These are phyloP conservation scores for Oceanodroma tethys DNA, from an alignment of 2,113 vertebrate genomes.

Conservation along the genomic window DNA sequence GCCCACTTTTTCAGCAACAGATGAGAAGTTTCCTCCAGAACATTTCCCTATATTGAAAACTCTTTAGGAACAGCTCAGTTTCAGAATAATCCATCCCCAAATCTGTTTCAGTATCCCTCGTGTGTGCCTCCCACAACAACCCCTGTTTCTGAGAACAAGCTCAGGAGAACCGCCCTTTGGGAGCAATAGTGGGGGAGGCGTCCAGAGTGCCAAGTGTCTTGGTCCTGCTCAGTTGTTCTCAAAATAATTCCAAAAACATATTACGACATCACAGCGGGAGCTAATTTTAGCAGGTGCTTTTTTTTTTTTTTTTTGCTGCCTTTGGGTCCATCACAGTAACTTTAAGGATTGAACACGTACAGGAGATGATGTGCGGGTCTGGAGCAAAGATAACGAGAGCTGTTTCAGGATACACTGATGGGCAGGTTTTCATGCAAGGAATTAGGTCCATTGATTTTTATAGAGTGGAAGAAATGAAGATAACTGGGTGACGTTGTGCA, in stretches of 20 bases:
- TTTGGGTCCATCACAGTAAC: not conserved
- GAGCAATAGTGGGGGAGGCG: not conserved
- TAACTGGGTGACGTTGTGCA: not conserved
- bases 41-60: not conserved
- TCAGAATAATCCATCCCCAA: not conserved
- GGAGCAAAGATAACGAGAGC: not conserved
- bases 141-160: not conserved
- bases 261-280: not conserved
- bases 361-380: not conserved
- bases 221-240: not conserved
- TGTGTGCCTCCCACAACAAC: not conserved
- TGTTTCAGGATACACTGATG: not conserved
- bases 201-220: not conserved
- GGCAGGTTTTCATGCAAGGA: not conserved
- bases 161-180: not conserved
- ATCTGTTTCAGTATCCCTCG: not conserved
- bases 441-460: not conserved
- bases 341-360: rapidly evolving
- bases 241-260: not conserved
- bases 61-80: not conserved
- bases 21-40: not conserved
- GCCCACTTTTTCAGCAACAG: not conserved
- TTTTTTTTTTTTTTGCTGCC: not conserved
- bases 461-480: not conserved
- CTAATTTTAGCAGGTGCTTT: not conserved